Evolutionary conservation across 2,797 vertebrate genomes (phyloP), one percentile per base, ranked within the genome.

Genomic region (Cephalopachus bancanus): DNA sequence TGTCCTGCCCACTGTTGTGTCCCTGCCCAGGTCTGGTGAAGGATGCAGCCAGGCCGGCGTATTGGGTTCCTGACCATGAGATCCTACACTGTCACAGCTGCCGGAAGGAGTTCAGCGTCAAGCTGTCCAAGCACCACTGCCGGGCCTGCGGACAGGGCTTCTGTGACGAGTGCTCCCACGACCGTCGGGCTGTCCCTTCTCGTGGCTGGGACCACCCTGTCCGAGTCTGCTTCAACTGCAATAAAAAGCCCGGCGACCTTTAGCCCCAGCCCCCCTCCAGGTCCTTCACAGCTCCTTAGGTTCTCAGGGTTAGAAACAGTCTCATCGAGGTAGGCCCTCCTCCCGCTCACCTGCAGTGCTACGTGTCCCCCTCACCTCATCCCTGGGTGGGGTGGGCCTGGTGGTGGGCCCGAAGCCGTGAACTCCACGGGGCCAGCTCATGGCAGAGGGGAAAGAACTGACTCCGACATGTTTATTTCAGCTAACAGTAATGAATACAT

Each of bases 21-120:
- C 44, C 12, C 60, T 19, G 19, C 78, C 64, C 83, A 99, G 99
- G 99, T 87, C 98, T 99, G 91, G 98, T 99, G 83, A 99, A 99
- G 97, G 99, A 99, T 0, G 99, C 99, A 0, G 99, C 99, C 75
- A 99, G 99, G 51, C 99, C 99, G 0, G 99, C 99, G 0, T 99
- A 99, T 98, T 99, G 99, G 99, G 99, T 99, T 93, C 99, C 99
- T 0, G 99, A 99, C 97, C 99, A 99, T 65, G 99, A 99, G 98
- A 99, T 99, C 98, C 98, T 98, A 92, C 98, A 99, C 97, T 99
- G 99, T 98, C 99, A 98, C 97, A 99, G 98, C 96, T 99, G 99
- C 98, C 99, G 99, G 98, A 99, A 99, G 94, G 99, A 99, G 96
- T 99, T 99, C 98, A 99, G 98, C 65, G 93, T 99, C 65, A 99